phyloP scores from a whole-genome alignment of 2,888 invertebrate species.

The Autographa gamma region DNA sequence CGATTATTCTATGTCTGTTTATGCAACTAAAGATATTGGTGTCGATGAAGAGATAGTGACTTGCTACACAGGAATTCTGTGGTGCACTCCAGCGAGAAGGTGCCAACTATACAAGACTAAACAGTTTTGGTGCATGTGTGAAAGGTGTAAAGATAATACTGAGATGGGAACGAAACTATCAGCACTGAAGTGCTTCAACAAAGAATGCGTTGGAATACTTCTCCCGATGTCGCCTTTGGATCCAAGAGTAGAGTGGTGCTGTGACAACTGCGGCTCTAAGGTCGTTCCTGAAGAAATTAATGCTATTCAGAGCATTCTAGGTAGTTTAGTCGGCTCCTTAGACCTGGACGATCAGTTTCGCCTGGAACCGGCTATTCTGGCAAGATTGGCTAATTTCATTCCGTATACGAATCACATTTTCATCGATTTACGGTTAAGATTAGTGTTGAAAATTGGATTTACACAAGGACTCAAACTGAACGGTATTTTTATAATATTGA shows the following conservation, averaged over 20 bases:
- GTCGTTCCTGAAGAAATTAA: conserved; percentile 82
- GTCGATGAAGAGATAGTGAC: conserved; percentile 90
- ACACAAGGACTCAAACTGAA: conserved; percentile 68
- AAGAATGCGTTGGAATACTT: conserved; percentile 86
- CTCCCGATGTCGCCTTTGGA: conserved; percentile 86
- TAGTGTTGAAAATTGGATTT: conserved; percentile 75
- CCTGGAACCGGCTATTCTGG: conserved; percentile 76
- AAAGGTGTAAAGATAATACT: conserved; percentile 90
- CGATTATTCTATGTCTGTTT: conserved; percentile 87
- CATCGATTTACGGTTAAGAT: conserved; percentile 76
- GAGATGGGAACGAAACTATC: conserved; percentile 89
- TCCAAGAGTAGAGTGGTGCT: conserved; percentile 86
- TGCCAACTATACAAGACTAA: conserved; percentile 90
- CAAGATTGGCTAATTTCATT: conserved; percentile 75
- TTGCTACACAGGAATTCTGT: conserved; percentile 91
- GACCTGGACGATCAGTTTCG: conserved; percentile 82
- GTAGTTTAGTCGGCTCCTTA: conserved; percentile 86
- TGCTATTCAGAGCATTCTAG: conserved; percentile 83
- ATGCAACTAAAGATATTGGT: conserved; percentile 88
- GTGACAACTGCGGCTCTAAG: conserved; percentile 83
- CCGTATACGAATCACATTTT: conserved; percentile 81
- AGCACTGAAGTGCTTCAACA: conserved; percentile 86
- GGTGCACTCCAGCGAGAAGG: conserved; percentile 90
- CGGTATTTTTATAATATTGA: conserved; percentile 66
- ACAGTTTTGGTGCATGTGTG: conserved; percentile 90